phyloP scores from a whole-genome alignment of 2,797 vertebrate species.

The Lagocephalus sceleratus region DNA sequence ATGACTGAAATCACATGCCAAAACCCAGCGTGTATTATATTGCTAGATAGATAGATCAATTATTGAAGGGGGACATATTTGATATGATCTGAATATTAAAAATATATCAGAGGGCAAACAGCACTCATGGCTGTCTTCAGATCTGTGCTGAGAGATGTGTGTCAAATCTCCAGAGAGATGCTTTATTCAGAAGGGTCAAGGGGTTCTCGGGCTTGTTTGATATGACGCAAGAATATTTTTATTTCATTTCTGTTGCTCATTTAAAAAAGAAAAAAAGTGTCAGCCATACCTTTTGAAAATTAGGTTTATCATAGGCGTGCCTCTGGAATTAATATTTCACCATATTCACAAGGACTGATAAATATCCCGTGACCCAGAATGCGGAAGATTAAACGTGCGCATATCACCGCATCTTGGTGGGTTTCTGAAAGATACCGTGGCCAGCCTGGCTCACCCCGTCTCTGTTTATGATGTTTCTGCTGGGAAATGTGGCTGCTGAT shows the following conservation, averaged over 20 bases:
- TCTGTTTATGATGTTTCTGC: conserved; percentile 50
- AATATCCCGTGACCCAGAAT: conserved; percentile 60
- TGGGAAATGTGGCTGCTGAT: conserved; percentile 3
- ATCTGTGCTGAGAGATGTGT: conserved; percentile 72
- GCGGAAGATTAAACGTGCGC: conserved; percentile 39
- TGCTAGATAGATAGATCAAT: conserved; percentile 70
- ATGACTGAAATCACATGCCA: conserved; percentile 57
- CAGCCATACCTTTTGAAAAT: conserved; percentile 57
- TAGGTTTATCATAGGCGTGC: conserved; percentile 49
- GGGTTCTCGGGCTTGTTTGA: conserved; percentile 63
- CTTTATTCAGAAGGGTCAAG: conserved; percentile 72
- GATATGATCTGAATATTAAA: conserved; percentile 75
- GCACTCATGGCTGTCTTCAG: conserved; percentile 66
- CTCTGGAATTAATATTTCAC: conserved; percentile 53
- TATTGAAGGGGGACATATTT: conserved; percentile 71
- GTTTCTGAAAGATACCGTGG: conserved; percentile 41
- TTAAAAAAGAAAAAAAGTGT: conserved; percentile 38
- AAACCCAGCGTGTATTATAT: conserved; percentile 67
- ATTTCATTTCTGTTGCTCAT: conserved; percentile 51
- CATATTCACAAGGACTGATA: conserved; percentile 62
- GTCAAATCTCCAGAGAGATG: conserved; percentile 71
- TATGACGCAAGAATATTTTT: conserved; percentile 55
- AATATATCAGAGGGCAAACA: conserved; percentile 77
- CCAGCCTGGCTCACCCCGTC: conserved; percentile 40
- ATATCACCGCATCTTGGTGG: conserved; percentile 22